Evolutionary conservation across 2,797 vertebrate species (phyloP), one percentile per base, ranked within the genome.

Genomic region (Aplochiton taeniatus): DNA sequence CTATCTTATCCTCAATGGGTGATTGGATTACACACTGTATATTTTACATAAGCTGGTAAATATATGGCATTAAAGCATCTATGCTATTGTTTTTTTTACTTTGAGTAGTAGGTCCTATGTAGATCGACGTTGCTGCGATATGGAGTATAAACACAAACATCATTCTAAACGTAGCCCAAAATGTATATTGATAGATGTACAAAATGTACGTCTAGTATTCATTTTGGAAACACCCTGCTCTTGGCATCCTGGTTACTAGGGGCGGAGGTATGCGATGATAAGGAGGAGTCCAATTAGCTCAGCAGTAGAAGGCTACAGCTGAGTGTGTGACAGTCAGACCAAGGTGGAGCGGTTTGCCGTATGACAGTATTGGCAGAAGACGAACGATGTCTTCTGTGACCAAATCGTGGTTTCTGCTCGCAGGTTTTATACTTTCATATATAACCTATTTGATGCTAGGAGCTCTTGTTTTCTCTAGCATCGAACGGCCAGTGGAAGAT

Each of bases 401-500:
- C 57, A 91, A 67, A 79, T 91, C 93, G 55, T 92, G 91, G 72
- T 78, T 90, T 58, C 81, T 96, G 72, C 86, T 95, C 8, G 66
- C 79, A 0, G 81, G 87, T 50, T 90, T 95, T 43, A 11, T 94
- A 0, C 67, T 90, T 1, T 88, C 83, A 0, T 96, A 96, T 58
- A 5, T 92, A 56, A 74, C 73, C 61, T 97, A 96, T 83, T 87
- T 96, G 77, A 66, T 93, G 66, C 82, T 96, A 68, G 96, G 96
- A 1, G 95, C 94, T 0, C 87, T 95, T 56, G 82, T 96, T 1
- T 92, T 97, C 83, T 94, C 95, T 46, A 87, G 85, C 68, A 90
- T 96, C 75, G 96, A 97, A 88, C 83, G 88, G 70, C 95, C 95
- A 4, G 83, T 90, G 72, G 96, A 97, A 81, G 90, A 91, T 8